These are phyloP conservation scores for Brachynemurus nebulosus DNA, from an alignment of 2,888 invertebrate genomes.

Conservation along the genomic window DNA sequence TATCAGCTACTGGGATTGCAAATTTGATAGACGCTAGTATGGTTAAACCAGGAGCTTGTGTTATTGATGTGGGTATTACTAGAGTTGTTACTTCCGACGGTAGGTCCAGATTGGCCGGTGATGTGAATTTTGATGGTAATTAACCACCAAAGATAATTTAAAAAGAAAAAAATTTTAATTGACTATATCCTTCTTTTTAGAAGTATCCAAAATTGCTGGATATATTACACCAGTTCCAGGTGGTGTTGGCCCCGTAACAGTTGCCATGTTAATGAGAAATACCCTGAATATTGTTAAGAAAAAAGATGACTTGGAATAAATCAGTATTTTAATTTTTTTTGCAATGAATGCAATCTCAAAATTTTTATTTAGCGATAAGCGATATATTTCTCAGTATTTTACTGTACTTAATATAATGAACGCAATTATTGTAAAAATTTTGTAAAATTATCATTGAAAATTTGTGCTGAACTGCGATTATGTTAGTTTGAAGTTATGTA, in stretches of 20 bases:
- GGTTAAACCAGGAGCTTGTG: slow-evolving; percentile 76
- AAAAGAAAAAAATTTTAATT: too few species aligned
- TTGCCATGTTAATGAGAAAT: slow-evolving; percentile 86
- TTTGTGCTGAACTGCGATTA: too few species aligned
- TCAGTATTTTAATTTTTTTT: too few species aligned
- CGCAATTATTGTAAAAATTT: too few species aligned
- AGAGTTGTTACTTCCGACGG: slow-evolving; percentile 50
- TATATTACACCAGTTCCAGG: slow-evolving; percentile 83
- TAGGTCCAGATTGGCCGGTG: slow-evolving; percentile 66
- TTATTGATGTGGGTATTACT: slow-evolving; percentile 83
- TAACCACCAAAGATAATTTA: slow-evolving; percentile 1
- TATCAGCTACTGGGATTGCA: slow-evolving; percentile 60
- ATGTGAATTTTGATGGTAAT: slow-evolving; percentile 74
- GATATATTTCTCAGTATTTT: too few species aligned
- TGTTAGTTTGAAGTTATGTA: too few species aligned
- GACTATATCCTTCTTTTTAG: slow-evolving; percentile 37
- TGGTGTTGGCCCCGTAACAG: slow-evolving; percentile 90
- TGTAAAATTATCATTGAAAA: too few species aligned
- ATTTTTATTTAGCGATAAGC: too few species aligned
- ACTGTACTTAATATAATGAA: too few species aligned
- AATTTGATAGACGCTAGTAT: slow-evolving; percentile 65
- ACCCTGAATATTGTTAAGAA: slow-evolving; percentile 48
- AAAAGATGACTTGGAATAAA: too few species aligned
- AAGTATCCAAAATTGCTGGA: slow-evolving; percentile 66
- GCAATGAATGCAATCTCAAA: too few species aligned